Evolutionary conservation across 2,888 invertebrate genomes (phyloP).

Genomic region (Euzophera pinguis): DNA sequence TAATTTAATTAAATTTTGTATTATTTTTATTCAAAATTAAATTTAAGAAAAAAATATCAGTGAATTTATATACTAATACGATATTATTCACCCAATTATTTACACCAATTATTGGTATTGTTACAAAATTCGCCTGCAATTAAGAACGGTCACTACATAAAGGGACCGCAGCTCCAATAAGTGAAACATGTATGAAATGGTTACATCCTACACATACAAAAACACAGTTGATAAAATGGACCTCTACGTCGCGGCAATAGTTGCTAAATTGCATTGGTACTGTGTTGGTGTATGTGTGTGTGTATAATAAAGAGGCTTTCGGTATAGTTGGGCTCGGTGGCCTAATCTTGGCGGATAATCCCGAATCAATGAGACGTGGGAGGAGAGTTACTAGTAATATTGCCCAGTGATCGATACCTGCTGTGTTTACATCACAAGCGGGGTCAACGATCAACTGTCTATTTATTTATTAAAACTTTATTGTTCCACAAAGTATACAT

Average conservation of each 20-base stretch:
- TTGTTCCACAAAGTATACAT: too few relatives aligned
- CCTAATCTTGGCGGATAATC: conserved; percentile 61
- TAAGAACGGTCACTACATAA: background rate
- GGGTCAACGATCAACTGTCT: background rate
- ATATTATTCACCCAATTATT: too few relatives aligned
- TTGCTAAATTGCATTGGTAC: background rate
- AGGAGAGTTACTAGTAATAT: conserved; percentile 16
- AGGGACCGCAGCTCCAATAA: background rate
- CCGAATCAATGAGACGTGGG: conserved; percentile 54
- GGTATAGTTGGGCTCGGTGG: conserved; percentile 47
- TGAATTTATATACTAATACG: too few relatives aligned
- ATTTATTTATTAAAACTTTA: too few relatives aligned
- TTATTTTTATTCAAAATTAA: too few relatives aligned
- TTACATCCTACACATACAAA: background rate
- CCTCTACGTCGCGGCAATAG: background rate
- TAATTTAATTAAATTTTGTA: too few relatives aligned
- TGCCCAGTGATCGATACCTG: conserved; percentile 13
- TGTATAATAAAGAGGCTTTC: conserved; percentile 40
- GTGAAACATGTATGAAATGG: background rate
- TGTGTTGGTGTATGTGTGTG: conserved; percentile 11
- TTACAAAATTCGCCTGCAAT: background rate
- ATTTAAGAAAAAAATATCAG: too few relatives aligned
- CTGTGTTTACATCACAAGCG: background rate
- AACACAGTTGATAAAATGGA: background rate
- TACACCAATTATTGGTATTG: background rate